Evolutionary conservation across 2,797 vertebrate genomes (phyloP).

Genomic region (Bovichtus variegatus): DNA sequence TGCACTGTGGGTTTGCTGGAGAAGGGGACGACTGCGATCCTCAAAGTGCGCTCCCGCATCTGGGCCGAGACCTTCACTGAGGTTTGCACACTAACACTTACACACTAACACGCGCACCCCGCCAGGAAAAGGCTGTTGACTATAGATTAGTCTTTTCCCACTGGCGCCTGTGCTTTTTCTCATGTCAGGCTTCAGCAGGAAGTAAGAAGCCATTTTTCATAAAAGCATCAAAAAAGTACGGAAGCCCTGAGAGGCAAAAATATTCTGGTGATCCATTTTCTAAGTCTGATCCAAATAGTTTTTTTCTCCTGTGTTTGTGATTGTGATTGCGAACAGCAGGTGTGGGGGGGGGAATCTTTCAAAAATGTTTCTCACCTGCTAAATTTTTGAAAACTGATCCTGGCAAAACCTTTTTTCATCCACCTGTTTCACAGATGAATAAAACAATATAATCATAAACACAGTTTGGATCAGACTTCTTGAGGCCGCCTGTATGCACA

Average conservation of each 20-base stretch:
- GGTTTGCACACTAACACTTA: conserved; percentile 73
- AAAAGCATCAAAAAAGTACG: conserved; percentile 21
- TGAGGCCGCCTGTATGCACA: conserved; percentile 22
- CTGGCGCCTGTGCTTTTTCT: conserved; percentile 56
- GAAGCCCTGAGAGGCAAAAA: too few species aligned
- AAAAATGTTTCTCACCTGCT: too few species aligned
- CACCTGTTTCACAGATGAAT: too few species aligned
- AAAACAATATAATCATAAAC: too few species aligned
- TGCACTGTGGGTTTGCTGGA: conserved; percentile 90
- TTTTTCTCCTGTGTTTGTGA: too few species aligned
- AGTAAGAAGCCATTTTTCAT: conserved; percentile 40
- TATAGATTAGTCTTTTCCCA: conserved; percentile 33
- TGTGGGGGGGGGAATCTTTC: too few species aligned
- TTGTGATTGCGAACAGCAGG: too few species aligned
- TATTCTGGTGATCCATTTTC: too few species aligned
- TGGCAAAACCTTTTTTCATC: too few species aligned
- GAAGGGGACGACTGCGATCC: conserved; percentile 87
- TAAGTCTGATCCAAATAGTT: too few species aligned
- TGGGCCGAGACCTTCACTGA: conserved; percentile 90
- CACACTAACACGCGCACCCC: conserved; percentile 26
- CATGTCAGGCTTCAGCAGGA: conserved; percentile 60
- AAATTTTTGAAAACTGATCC: too few species aligned
- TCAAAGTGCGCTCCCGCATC: conserved; percentile 89
- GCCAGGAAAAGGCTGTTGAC: conserved; percentile 25
- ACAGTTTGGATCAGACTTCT: conserved; percentile 21